Evolutionary conservation across 1,140 invertebrate genomes (phyloP), one percentile per base, ranked within the genome.

Genomic region (Campoletis sonorensis): DNA sequence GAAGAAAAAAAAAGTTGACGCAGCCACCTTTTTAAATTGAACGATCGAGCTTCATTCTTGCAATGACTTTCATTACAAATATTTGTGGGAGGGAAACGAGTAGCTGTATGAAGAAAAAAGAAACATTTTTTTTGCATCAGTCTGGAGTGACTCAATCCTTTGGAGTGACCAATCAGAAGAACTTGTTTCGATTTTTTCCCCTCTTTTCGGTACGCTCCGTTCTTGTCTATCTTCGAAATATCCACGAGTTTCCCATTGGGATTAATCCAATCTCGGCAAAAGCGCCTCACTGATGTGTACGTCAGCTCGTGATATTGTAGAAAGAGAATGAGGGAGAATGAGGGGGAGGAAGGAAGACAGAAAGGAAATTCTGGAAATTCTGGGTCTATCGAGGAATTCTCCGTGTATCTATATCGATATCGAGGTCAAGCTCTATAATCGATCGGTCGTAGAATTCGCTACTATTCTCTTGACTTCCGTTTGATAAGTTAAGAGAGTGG

Each of bases 271-370:
- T 75, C 49, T 75, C 49, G 81, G 82, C 84, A 82, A 86, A 83
- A 64, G 61, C 84, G 83, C 85, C 85, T 75, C 78, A 84, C 84
- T 86, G 72, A 75, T 64, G 61, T 75, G 49, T 58, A 54, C 49
- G 72, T 23, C 7, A 49, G 37, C 37, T 73, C 30, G 49, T 40
- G 49, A 30, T 45, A 26, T 49, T 2, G 37, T 11, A n/a, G 37
- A 18, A 58, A 75, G 18, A 51, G 45, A 26, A 33, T 33, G 13
- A 54, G 72, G 27, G 61, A 64, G n/a, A 75, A 58, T 15, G 16
- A 30, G 26, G 18, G 27, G 11, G 23, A 30, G n/a, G 27, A 23
- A 64, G 23, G 8, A 26, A 64, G 54, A n/a, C 15, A 58, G 54
- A 64, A 64, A 64, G 13, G 23, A 75, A 75, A 30, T 30, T 51